A percentile compares a stretch with the other conserved stretches of the same genome.
Conservation (phyloP, 2,888 invertebrate species). For the Schizaphis graminum region DNA sequence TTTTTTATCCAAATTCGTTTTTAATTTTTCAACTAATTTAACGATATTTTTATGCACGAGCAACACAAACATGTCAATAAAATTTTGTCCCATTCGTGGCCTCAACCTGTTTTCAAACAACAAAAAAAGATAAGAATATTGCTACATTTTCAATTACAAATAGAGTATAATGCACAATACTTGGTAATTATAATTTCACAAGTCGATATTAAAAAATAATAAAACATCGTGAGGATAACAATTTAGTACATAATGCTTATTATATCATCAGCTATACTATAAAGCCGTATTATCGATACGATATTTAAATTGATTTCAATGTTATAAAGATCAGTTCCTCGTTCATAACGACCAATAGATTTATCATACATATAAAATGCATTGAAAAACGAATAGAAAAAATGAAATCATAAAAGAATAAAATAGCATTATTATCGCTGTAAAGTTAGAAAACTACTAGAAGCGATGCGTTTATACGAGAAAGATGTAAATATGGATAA, state of each 20-base stretch:
- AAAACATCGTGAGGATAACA: background rate
- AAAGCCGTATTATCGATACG: background rate
- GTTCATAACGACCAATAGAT: background rate
- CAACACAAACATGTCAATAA: background rate
- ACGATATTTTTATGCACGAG: background rate
- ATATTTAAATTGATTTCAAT: background rate
- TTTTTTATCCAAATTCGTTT: background rate
- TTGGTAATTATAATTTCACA: background rate
- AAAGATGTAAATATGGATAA: background rate
- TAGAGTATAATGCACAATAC: background rate
- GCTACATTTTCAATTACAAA: background rate
- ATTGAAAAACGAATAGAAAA: background rate
- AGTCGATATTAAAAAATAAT: background rate
- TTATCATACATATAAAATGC: background rate
- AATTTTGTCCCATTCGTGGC: background rate
- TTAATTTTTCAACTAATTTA: background rate
- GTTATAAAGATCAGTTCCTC: background rate
- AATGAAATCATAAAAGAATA: background rate
- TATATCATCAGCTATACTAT: background rate
- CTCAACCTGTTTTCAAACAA: slow-evolving; percentile 9
- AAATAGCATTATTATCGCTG: background rate
- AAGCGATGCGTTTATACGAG: background rate
- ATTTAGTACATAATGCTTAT: background rate
- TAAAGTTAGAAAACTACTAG: background rate
- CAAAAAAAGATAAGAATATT: background rate